Conservation (phyloP, 2,113 vertebrate genomes). For the Sterna hirundo region DNA sequence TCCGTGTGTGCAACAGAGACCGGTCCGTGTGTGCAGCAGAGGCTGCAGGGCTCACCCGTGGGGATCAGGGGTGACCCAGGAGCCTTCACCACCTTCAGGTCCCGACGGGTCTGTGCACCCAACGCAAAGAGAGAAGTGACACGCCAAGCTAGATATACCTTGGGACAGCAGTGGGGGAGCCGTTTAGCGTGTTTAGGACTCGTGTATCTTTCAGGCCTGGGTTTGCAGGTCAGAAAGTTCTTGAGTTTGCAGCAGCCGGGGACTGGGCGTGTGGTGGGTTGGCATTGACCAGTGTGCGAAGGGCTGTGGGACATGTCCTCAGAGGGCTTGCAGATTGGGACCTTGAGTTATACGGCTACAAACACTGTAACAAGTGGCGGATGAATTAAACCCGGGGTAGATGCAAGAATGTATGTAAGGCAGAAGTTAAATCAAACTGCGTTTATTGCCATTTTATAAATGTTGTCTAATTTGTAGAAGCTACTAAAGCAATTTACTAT, state of each 20-base stretch:
- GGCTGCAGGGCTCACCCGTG: not conserved
- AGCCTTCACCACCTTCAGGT: not conserved
- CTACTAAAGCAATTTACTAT: not conserved
- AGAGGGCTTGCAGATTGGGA: not conserved
- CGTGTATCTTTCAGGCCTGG: not conserved
- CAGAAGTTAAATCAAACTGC: not conserved
- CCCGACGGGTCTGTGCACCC: fast-evolving
- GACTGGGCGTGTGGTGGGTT: not conserved
- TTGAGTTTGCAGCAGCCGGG: not conserved
- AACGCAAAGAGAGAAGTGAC: not conserved
- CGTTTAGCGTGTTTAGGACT: not conserved
- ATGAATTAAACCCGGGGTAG: not conserved
- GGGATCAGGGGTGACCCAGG: not conserved
- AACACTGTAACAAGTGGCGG: not conserved
- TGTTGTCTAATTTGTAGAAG: not conserved
- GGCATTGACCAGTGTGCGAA: not conserved
- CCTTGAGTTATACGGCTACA: not conserved
- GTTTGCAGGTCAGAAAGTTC: not conserved
- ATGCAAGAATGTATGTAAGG: not conserved
- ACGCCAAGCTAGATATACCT: not conserved
- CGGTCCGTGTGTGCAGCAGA: fast-evolving
- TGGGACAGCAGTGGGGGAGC: not conserved
- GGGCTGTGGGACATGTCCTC: not conserved
- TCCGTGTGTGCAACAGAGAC: not conserved
- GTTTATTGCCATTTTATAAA: not conserved